Conservation (phyloP, 1,140 invertebrate species). For the Aricia agestis region DNA sequence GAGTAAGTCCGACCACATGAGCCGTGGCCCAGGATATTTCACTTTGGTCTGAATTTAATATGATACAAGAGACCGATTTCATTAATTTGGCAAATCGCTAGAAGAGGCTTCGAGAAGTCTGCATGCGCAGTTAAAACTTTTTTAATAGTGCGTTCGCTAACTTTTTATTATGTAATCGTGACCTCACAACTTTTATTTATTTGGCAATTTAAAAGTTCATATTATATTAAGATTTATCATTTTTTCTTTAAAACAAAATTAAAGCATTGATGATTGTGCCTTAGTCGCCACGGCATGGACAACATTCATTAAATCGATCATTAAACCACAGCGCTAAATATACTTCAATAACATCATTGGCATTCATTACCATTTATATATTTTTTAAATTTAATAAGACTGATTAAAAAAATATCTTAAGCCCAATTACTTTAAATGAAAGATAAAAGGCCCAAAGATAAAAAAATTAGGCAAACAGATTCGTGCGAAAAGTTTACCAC, state of each 20-base stretch:
- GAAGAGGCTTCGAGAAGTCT: background rate
- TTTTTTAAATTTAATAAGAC: background rate
- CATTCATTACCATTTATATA: background rate
- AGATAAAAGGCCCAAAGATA: background rate
- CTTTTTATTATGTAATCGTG: background rate
- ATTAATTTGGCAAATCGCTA: background rate
- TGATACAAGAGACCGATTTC: background rate
- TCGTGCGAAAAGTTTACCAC: background rate
- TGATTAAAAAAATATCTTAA: background rate
- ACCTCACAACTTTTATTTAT: background rate
- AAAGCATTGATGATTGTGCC: background rate
- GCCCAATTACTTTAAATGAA: background rate
- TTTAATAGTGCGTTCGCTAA: slow-evolving; percentile 9
- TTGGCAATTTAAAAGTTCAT: background rate
- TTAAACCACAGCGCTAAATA: slow-evolving; percentile 1
- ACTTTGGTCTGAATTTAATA: slow-evolving; percentile 3
- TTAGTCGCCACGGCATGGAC: slow-evolving; percentile 2
- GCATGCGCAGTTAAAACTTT: slow-evolving; percentile 2
- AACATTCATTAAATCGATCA: slow-evolving; percentile 5
- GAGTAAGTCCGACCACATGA: slow-evolving; percentile 27
- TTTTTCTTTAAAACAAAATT: background rate
- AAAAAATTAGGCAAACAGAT: background rate
- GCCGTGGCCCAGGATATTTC: background rate
- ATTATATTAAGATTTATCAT: background rate
- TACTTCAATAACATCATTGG: slow-evolving; percentile 3